These are phyloP conservation scores for Upupa epops DNA, from an alignment of 2,113 vertebrate species.

Conservation along the genomic window DNA sequence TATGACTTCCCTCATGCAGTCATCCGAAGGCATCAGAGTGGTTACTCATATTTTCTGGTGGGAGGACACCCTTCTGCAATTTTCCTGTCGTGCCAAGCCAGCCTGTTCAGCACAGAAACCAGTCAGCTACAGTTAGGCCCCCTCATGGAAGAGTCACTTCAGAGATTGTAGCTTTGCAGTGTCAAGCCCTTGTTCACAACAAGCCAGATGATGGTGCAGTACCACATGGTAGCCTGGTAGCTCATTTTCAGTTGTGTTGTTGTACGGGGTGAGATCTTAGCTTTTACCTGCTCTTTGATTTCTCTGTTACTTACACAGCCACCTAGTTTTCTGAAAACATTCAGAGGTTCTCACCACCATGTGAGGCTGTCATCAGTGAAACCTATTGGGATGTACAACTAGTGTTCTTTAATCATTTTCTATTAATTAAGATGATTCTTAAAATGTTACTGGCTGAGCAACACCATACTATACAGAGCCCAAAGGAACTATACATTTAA, in stretches of 20 bases:
- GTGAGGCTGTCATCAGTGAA: background rate
- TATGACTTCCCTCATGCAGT: constrained; percentile 27
- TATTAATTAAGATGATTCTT: background rate
- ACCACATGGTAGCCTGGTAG: constrained; percentile 16
- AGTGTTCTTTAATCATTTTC: background rate
- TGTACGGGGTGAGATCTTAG: background rate
- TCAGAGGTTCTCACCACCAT: background rate
- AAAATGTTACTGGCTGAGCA: background rate
- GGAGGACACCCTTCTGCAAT: constrained; percentile 33
- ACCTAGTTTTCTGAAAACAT: background rate
- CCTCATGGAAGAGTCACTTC: background rate
- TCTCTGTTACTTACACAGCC: accelerated
- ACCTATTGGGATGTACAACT: background rate
- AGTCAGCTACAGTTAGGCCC: background rate
- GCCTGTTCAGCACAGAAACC: background rate
- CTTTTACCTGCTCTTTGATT: background rate
- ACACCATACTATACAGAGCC: background rate
- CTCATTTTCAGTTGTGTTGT: constrained; percentile 36
- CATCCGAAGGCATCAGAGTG: background rate
- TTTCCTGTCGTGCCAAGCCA: background rate
- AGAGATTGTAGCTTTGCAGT: background rate
- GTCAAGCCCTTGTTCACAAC: constrained; percentile 30
- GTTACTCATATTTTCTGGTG: constrained; percentile 44
- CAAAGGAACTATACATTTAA: background rate
- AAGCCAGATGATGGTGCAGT: constrained; percentile 31